Conservation (phyloP, 2,797 vertebrate species). For the Pogonophryne albipinna region DNA sequence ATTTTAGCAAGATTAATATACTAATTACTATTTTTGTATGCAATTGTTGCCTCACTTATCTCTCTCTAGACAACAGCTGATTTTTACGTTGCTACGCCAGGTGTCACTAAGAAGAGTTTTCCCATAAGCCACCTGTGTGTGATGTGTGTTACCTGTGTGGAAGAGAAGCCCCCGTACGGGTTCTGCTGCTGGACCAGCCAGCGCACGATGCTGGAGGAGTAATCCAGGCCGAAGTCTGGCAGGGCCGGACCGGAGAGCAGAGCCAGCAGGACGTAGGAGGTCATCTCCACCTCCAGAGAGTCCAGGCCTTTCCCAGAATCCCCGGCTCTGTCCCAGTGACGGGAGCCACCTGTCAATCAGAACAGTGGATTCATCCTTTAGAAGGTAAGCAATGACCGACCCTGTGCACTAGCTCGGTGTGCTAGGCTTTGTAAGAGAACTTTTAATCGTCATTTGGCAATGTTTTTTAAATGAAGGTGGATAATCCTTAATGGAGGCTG, state of each 20-base stretch:
- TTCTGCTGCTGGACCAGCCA: constrained; percentile 89
- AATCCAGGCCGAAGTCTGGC: constrained; percentile 76
- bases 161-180: constrained; percentile 88
- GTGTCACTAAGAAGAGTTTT: too few relatives aligned
- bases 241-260: constrained; percentile 81
- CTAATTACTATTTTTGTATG: too few relatives aligned
- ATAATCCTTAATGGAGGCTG: too few relatives aligned
- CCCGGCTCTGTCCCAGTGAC: constrained; percentile 74
- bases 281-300: constrained; percentile 90
- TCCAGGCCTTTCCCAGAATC: constrained; percentile 48
- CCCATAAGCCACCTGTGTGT: neutral
- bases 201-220: constrained; percentile 77
- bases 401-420: neutral
- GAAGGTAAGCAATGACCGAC: neutral
- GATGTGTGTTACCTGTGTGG: constrained; percentile 86
- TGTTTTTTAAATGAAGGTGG: too few relatives aligned
- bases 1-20: too few relatives aligned
- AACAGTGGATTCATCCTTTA: neutral
- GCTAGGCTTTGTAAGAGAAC: too few relatives aligned
- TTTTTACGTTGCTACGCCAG: too few relatives aligned
- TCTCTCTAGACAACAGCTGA: too few relatives aligned
- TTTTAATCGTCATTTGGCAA: too few relatives aligned
- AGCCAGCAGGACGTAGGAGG: constrained; percentile 87
- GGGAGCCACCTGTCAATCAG: constrained; percentile 58
- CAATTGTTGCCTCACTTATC: too few relatives aligned